Evolutionary conservation across 1,140 invertebrate genomes (phyloP), one percentile per base, ranked within the genome.

Genomic region (Venturia canescens): DNA sequence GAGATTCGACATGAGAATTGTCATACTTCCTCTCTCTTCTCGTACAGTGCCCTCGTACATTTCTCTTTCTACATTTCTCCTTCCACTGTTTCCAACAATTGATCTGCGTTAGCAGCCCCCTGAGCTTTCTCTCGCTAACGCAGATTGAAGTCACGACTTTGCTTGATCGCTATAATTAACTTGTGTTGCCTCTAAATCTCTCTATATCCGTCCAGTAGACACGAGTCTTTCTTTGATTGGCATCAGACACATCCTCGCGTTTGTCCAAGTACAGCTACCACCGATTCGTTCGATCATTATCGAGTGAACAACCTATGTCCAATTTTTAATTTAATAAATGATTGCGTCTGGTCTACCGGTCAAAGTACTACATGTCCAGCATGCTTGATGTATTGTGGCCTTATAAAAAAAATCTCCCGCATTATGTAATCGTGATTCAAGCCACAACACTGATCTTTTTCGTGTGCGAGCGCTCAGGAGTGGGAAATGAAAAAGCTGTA

Each of bases 121-220:
- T 34, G 75, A 34, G 57, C 44, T 77, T 69, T 77, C n/a, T 3
- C 75, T 0, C n/a, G 34, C 63, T 50, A 60, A 77, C 75, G 60
- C 29, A 16, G 26, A 44, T 27, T 31, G 53, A 60, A 77, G 31
- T 11, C 60, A 44, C 15, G 75, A 77, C 75, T 77, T 66, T 34
- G 75, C 13, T 77, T 77, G 75, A 66, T 77, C 75, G 75, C 57
- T 66, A 69, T 69, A 77, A 77, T 77, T 77, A 77, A 77, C 75
- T 77, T 57, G 57, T 79, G 63, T 79, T 57, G 53, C 70, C 29
- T 69, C 4, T 23, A 50, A 38, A 50, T 72, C 78, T 78, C 66
- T 44, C 60, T 77, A 21, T 16, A 16, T 44, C 34, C 26, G 21
- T 72, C 70, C 11, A n/a, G 21, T 18, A 60, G 3, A 60, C 9